A percentile compares a stretch with the other conserved stretches of the same genome.
Evolutionary conservation across 2,113 vertebrate genomes (phyloP).

Genomic region (Corvus cornix): DNA sequence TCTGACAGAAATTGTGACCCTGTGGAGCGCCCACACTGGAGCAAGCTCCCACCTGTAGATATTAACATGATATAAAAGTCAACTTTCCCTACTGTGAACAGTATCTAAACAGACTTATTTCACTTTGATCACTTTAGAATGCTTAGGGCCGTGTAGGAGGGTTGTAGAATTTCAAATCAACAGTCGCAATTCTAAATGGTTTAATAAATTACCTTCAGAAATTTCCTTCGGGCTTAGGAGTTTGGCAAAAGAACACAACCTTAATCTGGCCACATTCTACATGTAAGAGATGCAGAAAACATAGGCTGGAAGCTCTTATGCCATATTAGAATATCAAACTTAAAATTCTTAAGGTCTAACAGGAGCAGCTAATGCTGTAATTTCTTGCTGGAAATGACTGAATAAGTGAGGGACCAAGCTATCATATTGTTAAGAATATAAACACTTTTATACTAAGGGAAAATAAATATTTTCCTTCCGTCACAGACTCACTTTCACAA

Average conservation of each 20-base stretch:
- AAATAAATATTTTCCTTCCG: not conserved
- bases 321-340: not conserved
- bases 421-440: not conserved
- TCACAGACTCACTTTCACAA: not conserved
- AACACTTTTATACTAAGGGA: not conserved
- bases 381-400: not conserved
- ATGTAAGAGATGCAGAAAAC: not conserved
- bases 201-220: not conserved
- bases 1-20: not conserved
- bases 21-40: not conserved
- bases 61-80: not conserved
- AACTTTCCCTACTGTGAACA: not conserved
- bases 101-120: not conserved
- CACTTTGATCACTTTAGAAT: not conserved
- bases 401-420: not conserved
- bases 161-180: not conserved
- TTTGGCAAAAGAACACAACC: not conserved
- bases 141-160: not conserved
- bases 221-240: not conserved
- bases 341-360: not conserved
- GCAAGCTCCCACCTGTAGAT: not conserved
- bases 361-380: not conserved
- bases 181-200: not conserved
- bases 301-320: not conserved
- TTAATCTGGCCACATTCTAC: not conserved